Percentiles rank a stretch among this genome's conserved stretches.
phyloP scores from a whole-genome alignment of 2,888 invertebrate genomes.

The Drosophila borealis region DNA sequence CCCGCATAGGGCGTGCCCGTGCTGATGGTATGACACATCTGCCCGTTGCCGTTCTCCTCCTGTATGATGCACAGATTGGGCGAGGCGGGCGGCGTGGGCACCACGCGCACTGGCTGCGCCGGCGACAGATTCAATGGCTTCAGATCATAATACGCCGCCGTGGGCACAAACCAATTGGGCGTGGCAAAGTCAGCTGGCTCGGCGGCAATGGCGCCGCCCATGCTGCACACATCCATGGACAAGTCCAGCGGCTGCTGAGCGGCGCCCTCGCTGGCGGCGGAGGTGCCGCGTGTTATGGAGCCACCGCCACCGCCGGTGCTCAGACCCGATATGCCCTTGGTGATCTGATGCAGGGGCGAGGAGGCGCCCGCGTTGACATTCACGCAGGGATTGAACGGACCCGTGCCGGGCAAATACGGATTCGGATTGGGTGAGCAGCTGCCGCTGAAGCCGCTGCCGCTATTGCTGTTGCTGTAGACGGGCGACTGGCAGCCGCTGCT shows the following conservation, averaged over 20 bases:
- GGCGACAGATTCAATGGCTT: slow-evolving; percentile 85
- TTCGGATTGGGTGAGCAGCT: slow-evolving; percentile 84
- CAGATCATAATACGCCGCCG: slow-evolving; percentile 82
- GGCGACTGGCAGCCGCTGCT: slow-evolving; percentile 86
- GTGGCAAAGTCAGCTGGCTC: slow-evolving; percentile 48
- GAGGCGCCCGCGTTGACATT: slow-evolving; percentile 76
- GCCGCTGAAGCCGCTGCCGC: slow-evolving; percentile 82
- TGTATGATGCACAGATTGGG: slow-evolving; percentile 91
- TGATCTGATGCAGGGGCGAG: slow-evolving; percentile 89
- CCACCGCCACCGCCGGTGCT: slow-evolving; percentile 88
- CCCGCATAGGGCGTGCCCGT: slow-evolving; percentile 80
- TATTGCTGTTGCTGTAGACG: slow-evolving; percentile 83
- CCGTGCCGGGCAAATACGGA: slow-evolving; percentile 76
- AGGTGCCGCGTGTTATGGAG: slow-evolving; percentile 91
- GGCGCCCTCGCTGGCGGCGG: slow-evolving; percentile 84
- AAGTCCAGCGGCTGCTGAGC: slow-evolving; percentile 84
- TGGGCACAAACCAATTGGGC: slow-evolving; percentile 81
- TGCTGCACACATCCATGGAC: slow-evolving; percentile 83
- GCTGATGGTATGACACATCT: slow-evolving; percentile 83
- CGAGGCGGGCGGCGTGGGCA: slow-evolving; percentile 84
- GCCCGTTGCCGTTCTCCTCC: slow-evolving; percentile 88
- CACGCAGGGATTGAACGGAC: slow-evolving; percentile 62
- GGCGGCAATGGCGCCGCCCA: slow-evolving; percentile 23
- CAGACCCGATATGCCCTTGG: slow-evolving; percentile 89
- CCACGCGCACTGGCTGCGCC: slow-evolving; percentile 84